Evolutionary conservation across 1,140 invertebrate genomes (phyloP).

Genomic region (Diorhabda sublineata): DNA sequence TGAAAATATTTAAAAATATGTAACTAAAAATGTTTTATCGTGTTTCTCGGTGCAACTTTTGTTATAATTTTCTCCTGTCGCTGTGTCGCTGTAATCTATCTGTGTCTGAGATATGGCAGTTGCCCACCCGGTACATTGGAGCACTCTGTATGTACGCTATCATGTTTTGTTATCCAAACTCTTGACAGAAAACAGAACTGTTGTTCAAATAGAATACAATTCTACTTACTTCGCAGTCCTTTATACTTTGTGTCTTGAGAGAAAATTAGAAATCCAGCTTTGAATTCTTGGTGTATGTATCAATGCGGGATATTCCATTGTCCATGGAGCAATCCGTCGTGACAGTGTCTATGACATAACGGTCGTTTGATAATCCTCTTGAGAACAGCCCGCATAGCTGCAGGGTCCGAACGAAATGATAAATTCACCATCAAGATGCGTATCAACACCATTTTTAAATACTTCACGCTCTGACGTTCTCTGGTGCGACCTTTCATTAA

Average conservation of each 20-base stretch:
- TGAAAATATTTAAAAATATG: too few relatives aligned
- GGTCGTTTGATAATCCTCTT: background rate
- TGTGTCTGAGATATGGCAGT: too few relatives aligned
- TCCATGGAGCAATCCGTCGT: background rate
- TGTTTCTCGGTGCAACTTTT: too few relatives aligned
- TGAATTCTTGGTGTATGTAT: slow-evolving; percentile 3
- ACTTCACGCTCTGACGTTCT: background rate
- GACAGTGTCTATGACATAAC: background rate
- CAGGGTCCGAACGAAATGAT: background rate
- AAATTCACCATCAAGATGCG: background rate
- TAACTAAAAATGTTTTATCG: too few relatives aligned
- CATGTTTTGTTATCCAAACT: too few relatives aligned
- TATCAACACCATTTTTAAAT: background rate
- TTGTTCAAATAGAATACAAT: too few relatives aligned
- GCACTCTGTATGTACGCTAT: too few relatives aligned
- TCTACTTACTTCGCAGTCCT: background rate
- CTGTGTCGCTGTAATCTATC: too few relatives aligned
- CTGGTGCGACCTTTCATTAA: too few relatives aligned
- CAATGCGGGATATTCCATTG: background rate
- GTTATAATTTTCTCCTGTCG: too few relatives aligned
- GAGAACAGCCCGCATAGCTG: background rate
- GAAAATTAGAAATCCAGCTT: slow-evolving; percentile 1
- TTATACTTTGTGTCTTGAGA: background rate
- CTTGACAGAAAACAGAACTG: too few relatives aligned
- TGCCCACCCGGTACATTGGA: too few relatives aligned